Conservation (phyloP, 1,140 invertebrate species). For the Drosophila sp. region DNA sequence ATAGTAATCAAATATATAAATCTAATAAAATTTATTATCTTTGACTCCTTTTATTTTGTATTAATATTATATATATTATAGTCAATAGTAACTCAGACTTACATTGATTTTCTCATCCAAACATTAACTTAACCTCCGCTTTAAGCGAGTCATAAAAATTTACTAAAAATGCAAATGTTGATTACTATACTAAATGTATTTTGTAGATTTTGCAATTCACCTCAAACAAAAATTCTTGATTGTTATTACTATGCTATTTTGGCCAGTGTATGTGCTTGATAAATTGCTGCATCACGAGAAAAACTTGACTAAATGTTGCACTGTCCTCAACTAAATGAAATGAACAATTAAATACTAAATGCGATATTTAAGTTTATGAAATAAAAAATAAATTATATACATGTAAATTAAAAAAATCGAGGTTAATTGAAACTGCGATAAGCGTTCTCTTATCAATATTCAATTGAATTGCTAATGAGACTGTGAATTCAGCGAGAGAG, state of each 20-base stretch:
- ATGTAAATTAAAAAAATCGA: not conserved
- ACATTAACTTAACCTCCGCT: not conserved
- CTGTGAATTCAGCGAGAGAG: not conserved
- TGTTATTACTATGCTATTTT: not conserved
- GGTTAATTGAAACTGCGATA: constrained; percentile 3
- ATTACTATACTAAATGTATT: not conserved
- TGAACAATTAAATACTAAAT: constrained; percentile 16
- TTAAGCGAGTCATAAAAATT: not conserved
- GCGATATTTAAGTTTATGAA: not conserved
- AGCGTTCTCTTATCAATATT: constrained; percentile 1
- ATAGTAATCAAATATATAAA: not conserved
- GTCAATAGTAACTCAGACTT: too few relatives aligned
- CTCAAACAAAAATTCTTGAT: not conserved
- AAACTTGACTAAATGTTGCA: constrained; percentile 20
- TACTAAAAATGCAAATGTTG: not conserved
- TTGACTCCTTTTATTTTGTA: not conserved
- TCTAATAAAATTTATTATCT: not conserved
- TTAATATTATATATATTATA: too few relatives aligned
- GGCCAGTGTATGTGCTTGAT: constrained; percentile 7
- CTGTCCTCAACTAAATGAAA: constrained; percentile 10
- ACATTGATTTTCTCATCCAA: too few relatives aligned
- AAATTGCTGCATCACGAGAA: constrained; percentile 20
- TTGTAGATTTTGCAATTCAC: not conserved
- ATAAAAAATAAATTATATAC: not conserved
- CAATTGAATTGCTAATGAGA: constrained; percentile 2